Evolutionary conservation across 2,113 vertebrate genomes (phyloP), one percentile per base, ranked within the genome.

Genomic region (Piprites chloris): DNA sequence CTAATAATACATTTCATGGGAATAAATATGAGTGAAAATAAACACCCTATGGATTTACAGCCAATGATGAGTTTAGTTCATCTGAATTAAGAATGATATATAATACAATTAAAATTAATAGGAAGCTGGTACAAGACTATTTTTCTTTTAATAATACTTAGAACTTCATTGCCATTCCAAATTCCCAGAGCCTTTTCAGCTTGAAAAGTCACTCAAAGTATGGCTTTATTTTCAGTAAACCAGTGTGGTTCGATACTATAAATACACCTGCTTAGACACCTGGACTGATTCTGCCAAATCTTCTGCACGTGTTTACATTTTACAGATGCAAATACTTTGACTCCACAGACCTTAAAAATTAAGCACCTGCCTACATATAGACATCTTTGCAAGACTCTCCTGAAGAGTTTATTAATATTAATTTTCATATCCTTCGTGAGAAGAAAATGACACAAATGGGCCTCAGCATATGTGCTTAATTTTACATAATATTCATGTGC

Each of bases 41-140:
- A 93, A 88, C 47, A 96, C 79, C 49, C 75, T 78, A 74, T 83
- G 79, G 88, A 84, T 91, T 95, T 95, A 87, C 72, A 91, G 76
- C 27, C 35, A 89, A 66, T 39, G 87, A 93, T 84, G 93, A 88
- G 46, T 80, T 93, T 93, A 87, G 46, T 65, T 91, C 75, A 88
- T 86, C 75, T 87, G 75, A 96, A 93, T 83, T 69, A 96, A 89
- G 59, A 77, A 91, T 85, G 41, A 81, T 69, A 59, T 90, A 28
- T 33, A 87, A 55, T 66, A 58, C 83, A 95, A 81, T 90, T 89
- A 94, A 94, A 96, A 95, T 96, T 90, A 94, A 82, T 71, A 90
- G 16, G 39, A 93, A 93, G 58, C 14, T 85, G 22, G 77, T 73
- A 49, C 6, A 74, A 63, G 86, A 82, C 44, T 93, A 35, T 65